These are phyloP conservation scores for Bufotes viridis DNA, from an alignment of 2,797 vertebrate species.

Conservation along the genomic window DNA sequence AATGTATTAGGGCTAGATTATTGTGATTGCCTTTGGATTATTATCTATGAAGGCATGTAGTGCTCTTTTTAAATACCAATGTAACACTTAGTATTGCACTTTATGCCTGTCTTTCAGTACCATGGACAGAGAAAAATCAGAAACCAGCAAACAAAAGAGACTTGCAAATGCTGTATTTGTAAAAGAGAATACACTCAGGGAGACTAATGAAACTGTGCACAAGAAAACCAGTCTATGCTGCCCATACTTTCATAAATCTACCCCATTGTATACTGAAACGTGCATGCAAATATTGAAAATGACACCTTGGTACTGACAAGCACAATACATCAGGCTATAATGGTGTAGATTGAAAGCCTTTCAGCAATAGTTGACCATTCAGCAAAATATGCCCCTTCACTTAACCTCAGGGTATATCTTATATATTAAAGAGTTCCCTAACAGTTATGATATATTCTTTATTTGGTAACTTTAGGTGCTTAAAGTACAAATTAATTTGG, in stretches of 20 bases:
- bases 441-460: not conserved
- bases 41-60: not conserved
- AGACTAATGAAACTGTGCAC: too few species aligned
- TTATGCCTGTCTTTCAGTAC: slow-evolving; percentile 5
- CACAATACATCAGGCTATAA: not conserved
- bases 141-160: not conserved
- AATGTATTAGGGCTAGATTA: slow-evolving; percentile 11
- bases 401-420: not conserved
- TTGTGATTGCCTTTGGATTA: not conserved
- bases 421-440: not conserved
- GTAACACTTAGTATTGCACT: not conserved
- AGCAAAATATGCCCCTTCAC: not conserved
- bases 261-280: too few species aligned
- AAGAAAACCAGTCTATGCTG: too few species aligned
- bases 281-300: not conserved
- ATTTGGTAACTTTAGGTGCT: not conserved
- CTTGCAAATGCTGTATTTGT: not conserved
- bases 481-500: not conserved
- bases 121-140: slow-evolving; percentile 23
- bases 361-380: not conserved
- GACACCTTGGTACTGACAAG: not conserved
- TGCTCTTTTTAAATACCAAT: not conserved
- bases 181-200: not conserved
- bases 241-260: too few species aligned
- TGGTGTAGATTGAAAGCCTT: not conserved